Evolutionary conservation across 2,797 vertebrate species (phyloP), one percentile per base, ranked within the genome.

Genomic region (Bovichtus diacanthus): DNA sequence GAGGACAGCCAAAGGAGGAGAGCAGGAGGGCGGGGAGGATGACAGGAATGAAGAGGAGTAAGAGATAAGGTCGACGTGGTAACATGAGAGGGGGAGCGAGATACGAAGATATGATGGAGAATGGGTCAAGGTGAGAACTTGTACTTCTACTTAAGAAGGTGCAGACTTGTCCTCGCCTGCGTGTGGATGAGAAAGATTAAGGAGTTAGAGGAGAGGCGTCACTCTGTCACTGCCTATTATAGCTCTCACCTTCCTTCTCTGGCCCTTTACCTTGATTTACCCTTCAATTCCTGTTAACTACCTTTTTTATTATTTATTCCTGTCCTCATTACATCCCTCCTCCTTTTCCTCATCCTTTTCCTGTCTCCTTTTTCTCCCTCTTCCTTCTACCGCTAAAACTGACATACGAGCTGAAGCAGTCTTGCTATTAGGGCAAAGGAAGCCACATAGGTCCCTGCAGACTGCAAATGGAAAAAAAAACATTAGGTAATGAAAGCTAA

Each of bases 281-380:
- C 59, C 74, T 67, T 71, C 19, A 83, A 60, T 71, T 90, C 79
- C 87, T 69, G 60, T 83, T 25, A 70, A 43, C 46, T 29, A 38
- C 74, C 50, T 25, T 46, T 39, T 81, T 74, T 71, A 81, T 75
- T 85, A 70, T 78, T 74, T 65, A 80, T 75, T 89, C 67, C 63
- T 74, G 82, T 85, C 77, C 63, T 29, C 21, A 56, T 31, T 43
- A 73, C 76, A 82, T 82, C 86, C 83, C 87, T 53, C 78, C 72
- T 78, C 51, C 87, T n/a, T 79, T 86, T 91, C 88, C 87, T 74
- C 74, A 80, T 87, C 82, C 87, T 70, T 82, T 87, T 88, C 87
- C 90, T 74, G 88, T 76, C 81, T 82, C 71, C 47, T 55, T 71
- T 67, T 77, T 81, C 54, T 78, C 80, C 78, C 61, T 75, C 73